These are phyloP conservation scores for Myripristis murdjan DNA, from an alignment of 2,797 vertebrate species.

Conservation along the genomic window DNA sequence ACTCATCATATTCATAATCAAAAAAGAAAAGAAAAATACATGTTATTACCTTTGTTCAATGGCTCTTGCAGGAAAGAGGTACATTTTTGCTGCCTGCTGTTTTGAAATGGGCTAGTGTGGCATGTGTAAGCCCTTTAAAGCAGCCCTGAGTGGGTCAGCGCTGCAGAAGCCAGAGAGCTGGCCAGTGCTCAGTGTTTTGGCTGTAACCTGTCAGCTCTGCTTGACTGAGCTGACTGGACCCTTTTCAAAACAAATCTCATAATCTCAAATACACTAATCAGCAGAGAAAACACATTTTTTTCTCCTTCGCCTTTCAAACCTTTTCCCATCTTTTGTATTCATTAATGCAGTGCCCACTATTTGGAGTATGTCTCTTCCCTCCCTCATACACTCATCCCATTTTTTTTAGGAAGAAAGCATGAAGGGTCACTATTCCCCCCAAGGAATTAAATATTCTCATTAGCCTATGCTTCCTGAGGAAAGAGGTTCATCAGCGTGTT, in stretches of 20 bases:
- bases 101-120: slow-evolving; percentile 26
- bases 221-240: slow-evolving; percentile 61
- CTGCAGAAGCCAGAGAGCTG: slow-evolving; percentile 20
- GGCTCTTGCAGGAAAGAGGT: not conserved
- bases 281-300: slow-evolving; percentile 62
- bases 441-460: not conserved
- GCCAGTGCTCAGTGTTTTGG: slow-evolving; percentile 23
- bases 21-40: not conserved
- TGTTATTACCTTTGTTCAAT: not conserved
- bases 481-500: not conserved
- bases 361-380: slow-evolving; percentile 38
- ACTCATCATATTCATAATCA: not conserved
- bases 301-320: slow-evolving; percentile 41
- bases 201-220: slow-evolving; percentile 56
- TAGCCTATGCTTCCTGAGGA: not conserved
- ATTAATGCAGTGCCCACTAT: slow-evolving; percentile 32
- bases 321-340: slow-evolving; percentile 57
- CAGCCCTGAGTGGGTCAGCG: slow-evolving; percentile 38
- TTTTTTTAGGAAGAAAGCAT: not conserved
- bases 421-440: no score
- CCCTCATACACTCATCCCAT: not conserved
- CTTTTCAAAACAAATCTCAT: slow-evolving; percentile 68
- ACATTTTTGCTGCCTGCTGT: slow-evolving; percentile 2
- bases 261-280: slow-evolving; percentile 64
- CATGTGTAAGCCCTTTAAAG: slow-evolving; percentile 52